Conservation (phyloP, 2,797 vertebrate species). For the Synaphobranchus kaupii region DNA sequence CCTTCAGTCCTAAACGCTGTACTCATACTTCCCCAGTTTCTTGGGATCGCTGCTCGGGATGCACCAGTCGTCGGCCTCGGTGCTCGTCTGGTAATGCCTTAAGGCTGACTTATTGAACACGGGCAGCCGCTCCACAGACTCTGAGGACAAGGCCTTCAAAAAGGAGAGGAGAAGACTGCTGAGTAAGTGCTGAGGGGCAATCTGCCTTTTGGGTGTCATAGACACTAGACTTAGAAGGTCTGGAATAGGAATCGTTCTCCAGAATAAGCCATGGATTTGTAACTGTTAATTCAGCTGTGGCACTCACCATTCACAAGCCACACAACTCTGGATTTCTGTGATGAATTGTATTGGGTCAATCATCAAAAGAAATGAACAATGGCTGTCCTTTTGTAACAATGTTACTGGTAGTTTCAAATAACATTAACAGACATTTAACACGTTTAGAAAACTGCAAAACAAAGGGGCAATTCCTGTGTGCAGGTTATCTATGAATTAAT, state of each 20-base stretch:
- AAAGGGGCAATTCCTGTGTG: too few relatives aligned
- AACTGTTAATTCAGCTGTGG: too few relatives aligned
- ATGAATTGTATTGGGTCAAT: too few relatives aligned
- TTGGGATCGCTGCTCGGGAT: constrained; percentile 90
- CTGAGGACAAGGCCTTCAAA: constrained; percentile 87
- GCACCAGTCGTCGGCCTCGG: constrained; percentile 94
- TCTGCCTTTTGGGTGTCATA: neutral
- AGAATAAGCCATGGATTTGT: neutral
- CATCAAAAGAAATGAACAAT: too few relatives aligned
- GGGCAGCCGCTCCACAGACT: constrained; percentile 93
- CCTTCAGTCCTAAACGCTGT: constrained; percentile 57
- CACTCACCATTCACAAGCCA: too few relatives aligned
- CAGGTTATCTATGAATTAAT: too few relatives aligned
- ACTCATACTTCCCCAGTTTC: constrained; percentile 78
- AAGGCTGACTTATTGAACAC: constrained; percentile 95
- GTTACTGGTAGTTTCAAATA: neutral
- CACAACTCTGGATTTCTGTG: neutral
- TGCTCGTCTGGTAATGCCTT: constrained; percentile 86
- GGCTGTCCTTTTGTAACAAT: too few relatives aligned
- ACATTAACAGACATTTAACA: neutral
- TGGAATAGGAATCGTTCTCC: neutral
- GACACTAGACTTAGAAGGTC: neutral
- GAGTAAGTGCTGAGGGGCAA: neutral
- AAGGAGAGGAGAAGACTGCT: constrained; percentile 1
- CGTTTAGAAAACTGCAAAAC: neutral